Evolutionary conservation across 2,797 vertebrate genomes (phyloP).

Genomic region (Loris lydekkerianus): DNA sequence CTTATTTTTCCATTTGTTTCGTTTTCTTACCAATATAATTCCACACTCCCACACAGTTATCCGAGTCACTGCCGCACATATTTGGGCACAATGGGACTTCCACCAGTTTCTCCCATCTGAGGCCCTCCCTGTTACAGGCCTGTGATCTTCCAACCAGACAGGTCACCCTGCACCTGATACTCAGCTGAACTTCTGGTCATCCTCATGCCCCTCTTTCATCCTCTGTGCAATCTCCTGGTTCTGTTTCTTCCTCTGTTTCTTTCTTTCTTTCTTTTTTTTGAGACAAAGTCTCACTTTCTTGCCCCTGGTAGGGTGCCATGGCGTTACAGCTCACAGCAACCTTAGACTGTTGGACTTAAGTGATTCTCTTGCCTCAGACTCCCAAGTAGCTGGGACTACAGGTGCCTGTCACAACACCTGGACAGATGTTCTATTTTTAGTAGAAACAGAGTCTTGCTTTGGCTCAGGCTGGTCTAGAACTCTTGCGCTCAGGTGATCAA

Average conservation of each 20-base stretch:
- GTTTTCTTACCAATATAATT: not conserved
- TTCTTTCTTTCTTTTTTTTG: too few relatives aligned
- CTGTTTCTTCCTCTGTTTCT: not conserved
- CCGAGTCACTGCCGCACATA: not conserved
- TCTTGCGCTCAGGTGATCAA: too few relatives aligned
- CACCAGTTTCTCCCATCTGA: not conserved
- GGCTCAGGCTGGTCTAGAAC: too few relatives aligned
- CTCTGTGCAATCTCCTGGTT: not conserved
- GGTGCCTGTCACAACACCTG: too few relatives aligned
- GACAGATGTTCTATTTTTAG: too few relatives aligned
- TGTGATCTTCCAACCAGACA: not conserved
- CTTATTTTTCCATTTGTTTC: slow-evolving; percentile 5
- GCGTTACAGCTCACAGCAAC: too few relatives aligned
- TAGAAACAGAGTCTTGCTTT: too few relatives aligned
- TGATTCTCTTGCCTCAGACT: too few relatives aligned
- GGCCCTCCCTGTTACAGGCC: not conserved
- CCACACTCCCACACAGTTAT: not conserved
- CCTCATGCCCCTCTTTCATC: not conserved
- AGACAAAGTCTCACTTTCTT: too few relatives aligned
- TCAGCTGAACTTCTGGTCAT: not conserved
- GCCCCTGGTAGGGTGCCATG: too few relatives aligned
- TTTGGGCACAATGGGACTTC: not conserved
- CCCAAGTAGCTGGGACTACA: too few relatives aligned
- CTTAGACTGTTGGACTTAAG: too few relatives aligned
- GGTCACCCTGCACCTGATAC: not conserved